These are phyloP conservation scores for Platorchestia sp. DNA, from an alignment of 1,140 invertebrate species.

Conservation along the genomic window DNA sequence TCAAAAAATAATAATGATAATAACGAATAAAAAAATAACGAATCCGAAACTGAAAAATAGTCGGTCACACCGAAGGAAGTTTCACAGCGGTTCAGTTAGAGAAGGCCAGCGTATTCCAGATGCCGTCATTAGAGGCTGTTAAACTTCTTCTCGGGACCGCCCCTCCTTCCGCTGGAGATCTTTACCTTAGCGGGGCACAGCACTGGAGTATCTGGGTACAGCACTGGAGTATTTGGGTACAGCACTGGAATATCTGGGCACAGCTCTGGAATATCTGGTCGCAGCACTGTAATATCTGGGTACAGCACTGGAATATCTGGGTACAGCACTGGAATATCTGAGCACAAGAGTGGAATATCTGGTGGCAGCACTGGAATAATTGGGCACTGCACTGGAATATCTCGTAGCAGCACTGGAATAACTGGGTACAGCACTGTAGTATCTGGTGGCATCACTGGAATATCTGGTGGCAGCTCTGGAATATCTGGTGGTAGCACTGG, in stretches of 20 bases:
- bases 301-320: background rate
- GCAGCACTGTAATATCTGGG: background rate
- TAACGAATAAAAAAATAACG: background rate
- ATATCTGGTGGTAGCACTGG: background rate
- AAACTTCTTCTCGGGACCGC: background rate
- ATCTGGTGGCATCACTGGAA: background rate
- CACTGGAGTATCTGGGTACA: background rate
- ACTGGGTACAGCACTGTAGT: background rate
- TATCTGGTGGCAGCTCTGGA: background rate
- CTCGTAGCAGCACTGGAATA: background rate
- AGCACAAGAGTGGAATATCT: background rate
- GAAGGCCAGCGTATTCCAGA: background rate
- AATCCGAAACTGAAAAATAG: background rate
- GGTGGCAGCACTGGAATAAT: background rate
- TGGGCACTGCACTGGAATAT: background rate
- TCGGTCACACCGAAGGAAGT: background rate
- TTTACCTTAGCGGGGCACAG: background rate
- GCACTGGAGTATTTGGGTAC: background rate
- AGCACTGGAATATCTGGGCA: background rate
- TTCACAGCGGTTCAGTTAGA: background rate
- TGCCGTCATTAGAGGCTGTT: slow-evolving; percentile 49
- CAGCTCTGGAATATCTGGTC: background rate
- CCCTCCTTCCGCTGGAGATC: background rate
- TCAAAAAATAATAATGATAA: background rate
- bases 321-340: background rate